A percentile compares a stretch with the other conserved stretches of the same genome.
Evolutionary conservation across 2,113 vertebrate species (phyloP).

Genomic region (Odocoileus hemionus): DNA sequence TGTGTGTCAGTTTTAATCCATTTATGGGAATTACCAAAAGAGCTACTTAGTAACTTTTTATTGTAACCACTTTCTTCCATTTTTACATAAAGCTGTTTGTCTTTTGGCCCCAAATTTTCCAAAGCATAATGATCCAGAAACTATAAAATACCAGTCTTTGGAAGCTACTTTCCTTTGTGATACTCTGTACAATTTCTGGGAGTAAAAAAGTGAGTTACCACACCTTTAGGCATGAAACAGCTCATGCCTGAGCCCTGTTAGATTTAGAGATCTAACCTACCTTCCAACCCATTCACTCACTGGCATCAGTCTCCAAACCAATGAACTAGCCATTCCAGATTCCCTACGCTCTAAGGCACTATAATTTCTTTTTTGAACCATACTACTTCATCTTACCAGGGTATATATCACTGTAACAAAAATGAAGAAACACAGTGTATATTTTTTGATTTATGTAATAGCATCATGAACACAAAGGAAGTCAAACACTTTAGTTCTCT

Average conservation of each 20-base stretch:
- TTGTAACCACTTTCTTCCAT: neutral
- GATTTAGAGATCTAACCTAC: neutral
- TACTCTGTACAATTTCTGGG: neutral
- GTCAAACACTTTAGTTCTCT: neutral
- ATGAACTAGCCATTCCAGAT: neutral
- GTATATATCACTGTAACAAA: neutral
- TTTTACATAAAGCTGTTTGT: neutral
- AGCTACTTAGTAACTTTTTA: neutral
- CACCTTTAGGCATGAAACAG: neutral
- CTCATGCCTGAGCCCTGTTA: neutral
- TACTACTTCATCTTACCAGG: neutral
- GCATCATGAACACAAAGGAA: neutral
- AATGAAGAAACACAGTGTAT: neutral
- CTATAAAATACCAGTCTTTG: neutral
- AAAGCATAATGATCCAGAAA: neutral
- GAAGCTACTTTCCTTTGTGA: neutral
- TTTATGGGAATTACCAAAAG: neutral
- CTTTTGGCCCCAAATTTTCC: neutral
- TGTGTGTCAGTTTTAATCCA: neutral
- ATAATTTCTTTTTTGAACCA: neutral
- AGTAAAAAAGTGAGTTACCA: neutral
- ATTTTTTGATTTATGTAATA: neutral
- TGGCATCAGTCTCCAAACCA: neutral
- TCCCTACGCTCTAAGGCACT: neutral
- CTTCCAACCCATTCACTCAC: neutral